Base-by-base conservation (phyloP, 2,888 invertebrate genomes). In the Scaptomyza cyrtandrae region DNA sequence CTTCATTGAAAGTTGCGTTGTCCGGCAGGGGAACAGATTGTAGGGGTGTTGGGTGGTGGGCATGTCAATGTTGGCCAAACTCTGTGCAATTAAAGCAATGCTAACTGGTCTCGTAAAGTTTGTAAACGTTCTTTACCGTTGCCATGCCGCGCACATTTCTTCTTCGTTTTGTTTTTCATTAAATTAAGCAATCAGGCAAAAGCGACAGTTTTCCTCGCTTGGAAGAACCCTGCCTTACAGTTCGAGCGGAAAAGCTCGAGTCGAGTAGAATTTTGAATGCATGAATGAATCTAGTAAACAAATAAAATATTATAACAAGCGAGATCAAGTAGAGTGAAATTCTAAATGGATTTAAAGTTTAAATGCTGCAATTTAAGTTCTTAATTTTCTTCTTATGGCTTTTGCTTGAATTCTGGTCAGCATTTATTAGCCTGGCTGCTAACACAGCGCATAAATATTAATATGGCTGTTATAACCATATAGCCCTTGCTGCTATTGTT, bases 361-460 rank as follows among this genome's bases (percentile, higher is more conserved):
- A 11, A 65, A 49, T 50, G 31, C 37, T 49, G 19, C 33, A 50
- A n/a, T 33, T 67, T 9, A 37, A 33, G 14, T 39, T 44, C 24
- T 41, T 52, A 14, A 9, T 27, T 35, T 37, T 35, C 7, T 35
- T 49, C 29, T 14, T 11, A 19, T 41, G 27, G 59, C 41, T 52
- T 45, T 44, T 46, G 46, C 48, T 29, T 37, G 55, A 49, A 43
- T 58, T 33, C 74, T 72, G 74, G 58, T 72, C 50, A 48, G 46
- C 75, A 60, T 78, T 75, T 63, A 75, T 75, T 75, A 75, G 75
- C 16, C 69, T 33, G 54, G 54, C 64, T 64, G 75, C 67, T 72
- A 67, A 68, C 70, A 58, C 56, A 43, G 41, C 59, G 74, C 77
- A 83, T 83, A 80, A 83, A 83, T 83, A 83, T 83, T 83, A 88